Evolutionary conservation across 2,113 vertebrate genomes (phyloP).

Genomic region (Nannobrachium achirus): DNA sequence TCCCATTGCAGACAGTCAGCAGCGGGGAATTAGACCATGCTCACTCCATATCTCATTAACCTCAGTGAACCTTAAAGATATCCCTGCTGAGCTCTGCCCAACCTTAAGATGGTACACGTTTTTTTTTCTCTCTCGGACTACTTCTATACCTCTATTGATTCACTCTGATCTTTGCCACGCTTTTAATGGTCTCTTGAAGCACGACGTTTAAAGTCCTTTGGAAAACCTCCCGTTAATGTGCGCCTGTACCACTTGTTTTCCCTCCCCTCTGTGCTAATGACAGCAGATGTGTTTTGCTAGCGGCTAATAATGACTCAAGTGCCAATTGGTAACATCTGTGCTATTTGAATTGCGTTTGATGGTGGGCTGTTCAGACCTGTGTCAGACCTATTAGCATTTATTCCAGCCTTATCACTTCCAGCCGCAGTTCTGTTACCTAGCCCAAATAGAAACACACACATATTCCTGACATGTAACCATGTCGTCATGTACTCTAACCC

Average conservation of each 20-base stretch:
- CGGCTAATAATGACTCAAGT: constrained; percentile 64
- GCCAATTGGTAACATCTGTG: constrained; percentile 64
- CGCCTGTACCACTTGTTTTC: constrained; percentile 54
- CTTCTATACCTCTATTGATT: constrained; percentile 47
- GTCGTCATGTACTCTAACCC: constrained; percentile 1
- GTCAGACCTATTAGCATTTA: constrained; percentile 42
- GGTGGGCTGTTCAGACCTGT: constrained; percentile 29
- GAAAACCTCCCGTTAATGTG: constrained; percentile 55
- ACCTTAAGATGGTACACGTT: not conserved
- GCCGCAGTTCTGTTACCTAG: not conserved
- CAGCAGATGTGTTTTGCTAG: constrained; percentile 59
- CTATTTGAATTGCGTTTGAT: constrained; percentile 30
- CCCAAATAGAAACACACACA: not conserved
- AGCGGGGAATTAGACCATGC: constrained; percentile 21
- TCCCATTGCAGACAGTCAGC: constrained; percentile 25
- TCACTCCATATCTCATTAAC: constrained; percentile 34
- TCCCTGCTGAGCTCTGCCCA: constrained; percentile 9
- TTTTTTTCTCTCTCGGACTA: constrained; percentile 10
- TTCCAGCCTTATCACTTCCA: constrained; percentile 12
- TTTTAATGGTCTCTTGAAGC: constrained; percentile 50
- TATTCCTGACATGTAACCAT: not conserved
- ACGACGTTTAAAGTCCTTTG: constrained; percentile 45
- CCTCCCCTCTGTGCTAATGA: constrained; percentile 49
- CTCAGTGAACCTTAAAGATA: constrained; percentile 39
- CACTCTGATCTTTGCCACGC: constrained; percentile 24